Percentiles rank a stretch among this genome's conserved stretches.
Conservation (phyloP, 2,113 vertebrate species). For the Martes martes region DNA sequence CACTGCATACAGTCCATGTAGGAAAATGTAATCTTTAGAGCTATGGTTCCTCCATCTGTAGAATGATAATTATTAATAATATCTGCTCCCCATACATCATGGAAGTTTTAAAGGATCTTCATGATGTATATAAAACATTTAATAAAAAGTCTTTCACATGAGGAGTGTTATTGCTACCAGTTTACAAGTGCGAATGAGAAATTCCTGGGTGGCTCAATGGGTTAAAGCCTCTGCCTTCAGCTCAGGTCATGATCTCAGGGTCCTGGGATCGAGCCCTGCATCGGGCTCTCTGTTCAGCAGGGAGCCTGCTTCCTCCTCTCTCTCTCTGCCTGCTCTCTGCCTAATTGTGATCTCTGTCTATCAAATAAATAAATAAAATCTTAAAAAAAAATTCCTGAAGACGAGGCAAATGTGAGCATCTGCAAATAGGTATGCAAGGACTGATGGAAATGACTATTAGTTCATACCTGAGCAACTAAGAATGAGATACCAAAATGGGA, state of each 20-base stretch:
- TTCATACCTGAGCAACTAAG: background rate
- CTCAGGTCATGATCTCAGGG: too few species aligned
- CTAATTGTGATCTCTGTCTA: too few species aligned
- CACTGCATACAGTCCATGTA: background rate
- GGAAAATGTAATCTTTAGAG: background rate
- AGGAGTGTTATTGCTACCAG: background rate
- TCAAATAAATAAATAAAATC: too few species aligned
- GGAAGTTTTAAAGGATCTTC: background rate
- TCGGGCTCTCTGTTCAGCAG: too few species aligned
- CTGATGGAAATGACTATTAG: background rate
- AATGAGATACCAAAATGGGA: background rate
- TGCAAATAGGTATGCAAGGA: background rate
- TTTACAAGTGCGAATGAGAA: background rate
- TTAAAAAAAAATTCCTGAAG: background rate
- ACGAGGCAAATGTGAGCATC: background rate
- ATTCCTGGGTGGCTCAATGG: background rate
- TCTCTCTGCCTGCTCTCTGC: too few species aligned
- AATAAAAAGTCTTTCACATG: background rate
- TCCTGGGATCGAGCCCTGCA: too few species aligned
- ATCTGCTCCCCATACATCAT: background rate
- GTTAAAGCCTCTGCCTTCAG: too few species aligned
- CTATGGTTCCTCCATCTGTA: background rate
- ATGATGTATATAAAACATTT: background rate
- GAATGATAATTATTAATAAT: background rate
- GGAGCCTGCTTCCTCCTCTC: too few species aligned